Percentiles rank a stretch among this genome's conserved stretches.
Evolutionary conservation across 2,113 vertebrate species (phyloP).

Genomic region (Cariama cristata): DNA sequence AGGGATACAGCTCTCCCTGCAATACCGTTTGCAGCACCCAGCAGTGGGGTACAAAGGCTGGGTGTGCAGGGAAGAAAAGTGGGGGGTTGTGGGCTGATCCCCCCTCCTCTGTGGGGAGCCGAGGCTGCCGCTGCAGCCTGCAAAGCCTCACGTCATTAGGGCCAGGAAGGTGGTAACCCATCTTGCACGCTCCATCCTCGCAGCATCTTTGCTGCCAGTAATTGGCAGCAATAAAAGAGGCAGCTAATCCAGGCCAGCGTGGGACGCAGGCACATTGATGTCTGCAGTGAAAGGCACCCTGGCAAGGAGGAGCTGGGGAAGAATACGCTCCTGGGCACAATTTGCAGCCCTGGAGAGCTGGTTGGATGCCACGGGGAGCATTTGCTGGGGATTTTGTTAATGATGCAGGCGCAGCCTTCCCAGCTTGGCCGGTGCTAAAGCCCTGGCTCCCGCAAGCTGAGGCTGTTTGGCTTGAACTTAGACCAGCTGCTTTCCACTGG

Average conservation of each 20-base stretch:
- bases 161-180: slow-evolving; percentile 28
- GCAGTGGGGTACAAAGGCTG: background rate
- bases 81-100: background rate
- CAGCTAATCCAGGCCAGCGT: slow-evolving; percentile 43
- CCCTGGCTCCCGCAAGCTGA: background rate
- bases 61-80: background rate
- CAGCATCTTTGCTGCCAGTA: slow-evolving; percentile 43
- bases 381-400: slow-evolving; percentile 64
- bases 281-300: slow-evolving; percentile 47
- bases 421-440: slow-evolving; percentile 38
- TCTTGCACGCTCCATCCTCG: background rate
- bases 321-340: slow-evolving; percentile 35
- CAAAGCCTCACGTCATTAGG: background rate
- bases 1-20: background rate
- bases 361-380: slow-evolving; percentile 51
- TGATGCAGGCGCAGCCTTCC: slow-evolving; percentile 45
- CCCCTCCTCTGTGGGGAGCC: background rate
- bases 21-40: background rate
- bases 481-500: slow-evolving; percentile 66
- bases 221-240: slow-evolving; percentile 61
- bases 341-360: slow-evolving; percentile 55
- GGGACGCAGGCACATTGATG: slow-evolving; percentile 36
- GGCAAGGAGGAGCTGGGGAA: slow-evolving; percentile 45
- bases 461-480: slow-evolving; percentile 53
- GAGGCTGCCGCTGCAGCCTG: background rate